phyloP scores from a whole-genome alignment of 1,140 invertebrate genomes.

The Aphelenchoides avenae region DNA sequence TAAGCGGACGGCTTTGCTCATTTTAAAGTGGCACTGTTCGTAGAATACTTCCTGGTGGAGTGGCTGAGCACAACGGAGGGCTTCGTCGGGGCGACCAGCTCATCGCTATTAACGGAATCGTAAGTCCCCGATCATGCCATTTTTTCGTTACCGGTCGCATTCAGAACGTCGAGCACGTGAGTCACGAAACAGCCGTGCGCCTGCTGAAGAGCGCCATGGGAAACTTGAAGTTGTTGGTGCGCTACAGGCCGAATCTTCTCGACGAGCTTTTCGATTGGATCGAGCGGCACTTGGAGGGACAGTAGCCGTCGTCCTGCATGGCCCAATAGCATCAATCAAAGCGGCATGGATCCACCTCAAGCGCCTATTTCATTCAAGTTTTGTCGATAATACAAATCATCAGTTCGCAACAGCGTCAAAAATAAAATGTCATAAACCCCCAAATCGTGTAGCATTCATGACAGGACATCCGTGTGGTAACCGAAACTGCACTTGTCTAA shows the following conservation, averaged over 20 bases:
- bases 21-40: no score
- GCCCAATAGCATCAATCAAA: no score
- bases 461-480: no score
- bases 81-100: constrained; percentile 95
- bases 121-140: constrained; percentile 62
- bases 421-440: no score
- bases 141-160: constrained; percentile 16
- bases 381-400: no score
- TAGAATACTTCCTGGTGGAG: constrained; percentile 92
- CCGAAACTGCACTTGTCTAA: no score
- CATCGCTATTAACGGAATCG: constrained; percentile 93
- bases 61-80: constrained; percentile 89
- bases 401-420: no score
- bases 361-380: no score
- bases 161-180: constrained; percentile 87
- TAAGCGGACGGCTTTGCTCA: no score
- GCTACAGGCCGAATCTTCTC: constrained; percentile 94
- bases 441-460: no score
- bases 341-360: no score
- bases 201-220: constrained; percentile 93
- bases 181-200: constrained; percentile 97
- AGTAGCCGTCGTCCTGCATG: constrained; percentile 43
- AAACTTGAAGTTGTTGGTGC: constrained; percentile 88
- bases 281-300: constrained; percentile 81
- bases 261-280: no score